Base-by-base conservation (phyloP, 2,113 vertebrate species). In the Trematomus loennbergii region DNA sequence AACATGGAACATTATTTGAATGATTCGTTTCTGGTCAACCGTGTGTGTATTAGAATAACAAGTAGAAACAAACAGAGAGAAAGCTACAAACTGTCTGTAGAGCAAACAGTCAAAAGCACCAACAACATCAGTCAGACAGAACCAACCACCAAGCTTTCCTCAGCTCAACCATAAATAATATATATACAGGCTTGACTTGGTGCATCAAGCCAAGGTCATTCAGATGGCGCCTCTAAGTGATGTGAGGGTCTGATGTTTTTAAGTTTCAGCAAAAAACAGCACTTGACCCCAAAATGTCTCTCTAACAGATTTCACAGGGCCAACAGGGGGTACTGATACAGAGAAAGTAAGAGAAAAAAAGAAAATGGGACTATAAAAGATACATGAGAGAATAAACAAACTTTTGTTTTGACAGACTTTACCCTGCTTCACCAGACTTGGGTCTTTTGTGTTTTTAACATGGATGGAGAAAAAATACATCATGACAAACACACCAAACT, bases 251-350 rank as follows among this genome's bases (percentile, higher is more conserved):
- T 50, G 48, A 12, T 60, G 72, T 81, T 84, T 83, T 81, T 48
- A 20, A 22, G 58, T 68, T 58, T 82, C 81, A 85, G 83, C 88
- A 87, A 43, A 90, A 83, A 73, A 9, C n/a, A 61, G 65, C 15
- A n/a, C 70, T 72, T 36, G 75, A 78, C 82, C 80, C 68, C 25
- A 29, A 29, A 73, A 84, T 6, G 36, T 68, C 40, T 36, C 40
- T 22, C 69, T 78, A 52, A 70, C 65, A 62, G 22, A 75, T 86
- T 83, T 86, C 88, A 90, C 86, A 86, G 69, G 82, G 53, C 49
- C 16, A 64, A 67, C 49, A 1, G 72, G 20, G 60, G 20, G 40
- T 7, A 8, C 43, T 20, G 11, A 74, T 13, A 48, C 13, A 22
- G 20, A 3, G 7, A 53, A 17, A 53, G 10, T 12, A 46, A 52